Evolutionary conservation across 2,797 vertebrate genomes (phyloP).

Genomic region (Myripristis jacobus): DNA sequence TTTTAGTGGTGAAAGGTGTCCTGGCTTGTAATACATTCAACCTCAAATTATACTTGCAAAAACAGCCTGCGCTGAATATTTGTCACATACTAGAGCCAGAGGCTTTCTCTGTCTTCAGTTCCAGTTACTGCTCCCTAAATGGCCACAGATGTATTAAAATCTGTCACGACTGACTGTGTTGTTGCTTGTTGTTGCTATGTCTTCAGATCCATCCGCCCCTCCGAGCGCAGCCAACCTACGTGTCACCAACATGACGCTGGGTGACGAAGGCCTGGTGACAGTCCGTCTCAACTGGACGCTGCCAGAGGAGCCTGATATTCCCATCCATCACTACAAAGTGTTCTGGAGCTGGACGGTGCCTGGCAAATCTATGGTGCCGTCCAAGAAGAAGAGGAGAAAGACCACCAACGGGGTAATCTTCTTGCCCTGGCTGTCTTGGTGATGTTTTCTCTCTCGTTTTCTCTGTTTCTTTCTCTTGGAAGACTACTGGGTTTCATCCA

Average conservation of each 20-base stretch:
- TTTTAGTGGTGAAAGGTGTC: conserved; percentile 54
- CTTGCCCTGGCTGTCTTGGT: conserved; percentile 26
- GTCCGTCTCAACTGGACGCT: conserved; percentile 89
- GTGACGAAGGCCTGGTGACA: conserved; percentile 83
- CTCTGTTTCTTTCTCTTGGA: conserved; percentile 3
- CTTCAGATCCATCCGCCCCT: conserved; percentile 91
- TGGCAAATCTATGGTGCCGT: conserved; percentile 86
- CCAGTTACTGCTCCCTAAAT: conserved; percentile 21
- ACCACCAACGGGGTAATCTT: conserved; percentile 89
- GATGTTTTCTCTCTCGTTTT: conserved; percentile 18
- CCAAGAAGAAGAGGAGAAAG: conserved; percentile 94
- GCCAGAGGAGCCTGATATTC: conserved; percentile 90
- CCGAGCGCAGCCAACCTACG: conserved; percentile 86
- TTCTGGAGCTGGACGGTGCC: conserved; percentile 92
- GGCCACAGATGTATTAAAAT: conserved; percentile 54
- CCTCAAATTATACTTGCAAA: conserved; percentile 40
- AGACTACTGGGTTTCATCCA: conserved; percentile 28
- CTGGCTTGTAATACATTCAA: conserved; percentile 21
- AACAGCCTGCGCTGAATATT: conserved; percentile 33
- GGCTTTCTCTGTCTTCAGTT: conserved; percentile 2
- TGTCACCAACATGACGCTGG: conserved; percentile 84
- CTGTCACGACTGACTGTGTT: conserved; percentile 27
- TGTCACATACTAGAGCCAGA: conserved; percentile 40
- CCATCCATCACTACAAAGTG: conserved; percentile 95
- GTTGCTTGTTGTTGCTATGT: conserved; percentile 35